Evolutionary conservation across 92 coral and sea anemone genomes (phyloP).

Genomic region (Epizoanthus fatuus): DNA sequence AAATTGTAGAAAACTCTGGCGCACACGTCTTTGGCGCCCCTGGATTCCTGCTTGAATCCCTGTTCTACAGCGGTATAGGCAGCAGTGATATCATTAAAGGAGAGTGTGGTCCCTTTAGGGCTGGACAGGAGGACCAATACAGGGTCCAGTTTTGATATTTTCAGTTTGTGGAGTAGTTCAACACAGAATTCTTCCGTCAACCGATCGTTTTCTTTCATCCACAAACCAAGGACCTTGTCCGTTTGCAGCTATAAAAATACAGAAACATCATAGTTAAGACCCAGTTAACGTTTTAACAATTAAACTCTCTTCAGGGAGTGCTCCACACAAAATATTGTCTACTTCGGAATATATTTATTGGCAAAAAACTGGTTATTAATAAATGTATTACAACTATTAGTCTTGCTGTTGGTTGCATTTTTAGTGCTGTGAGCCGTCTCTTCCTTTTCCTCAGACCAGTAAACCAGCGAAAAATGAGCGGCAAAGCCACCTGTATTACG

Average conservation of each 20-base stretch:
- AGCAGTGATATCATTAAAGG: conserved; percentile 66
- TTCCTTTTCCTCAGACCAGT: no score
- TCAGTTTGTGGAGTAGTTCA: conserved; percentile 50
- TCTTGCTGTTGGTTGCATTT: no score
- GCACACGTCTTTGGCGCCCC: conserved; percentile 77
- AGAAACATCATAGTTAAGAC: no score
- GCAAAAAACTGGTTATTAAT: no score
- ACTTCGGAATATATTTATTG: no score
- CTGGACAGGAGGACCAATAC: conserved; percentile 55
- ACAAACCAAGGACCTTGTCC: conserved; percentile 41
- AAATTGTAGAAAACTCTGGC: conserved; percentile 74
- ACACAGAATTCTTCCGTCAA: conserved; percentile 60
- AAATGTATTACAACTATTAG: no score
- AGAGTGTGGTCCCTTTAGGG: conserved; percentile 61
- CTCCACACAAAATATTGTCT: no score
- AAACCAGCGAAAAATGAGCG: no score
- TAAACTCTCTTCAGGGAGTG: no score
- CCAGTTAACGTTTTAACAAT: no score
- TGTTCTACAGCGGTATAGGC: conserved; percentile 66
- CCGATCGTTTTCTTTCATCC: conserved; percentile 66
- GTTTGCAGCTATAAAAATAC: conserved; percentile 41
- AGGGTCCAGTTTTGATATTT: conserved; percentile 60
- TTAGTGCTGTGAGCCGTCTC: no score
- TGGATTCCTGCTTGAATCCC: conserved; percentile 49
- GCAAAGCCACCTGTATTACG: no score